These are phyloP conservation scores for Pycnomerus fuliginosus DNA, from an alignment of 2,888 invertebrate genomes.

Conservation along the genomic window DNA sequence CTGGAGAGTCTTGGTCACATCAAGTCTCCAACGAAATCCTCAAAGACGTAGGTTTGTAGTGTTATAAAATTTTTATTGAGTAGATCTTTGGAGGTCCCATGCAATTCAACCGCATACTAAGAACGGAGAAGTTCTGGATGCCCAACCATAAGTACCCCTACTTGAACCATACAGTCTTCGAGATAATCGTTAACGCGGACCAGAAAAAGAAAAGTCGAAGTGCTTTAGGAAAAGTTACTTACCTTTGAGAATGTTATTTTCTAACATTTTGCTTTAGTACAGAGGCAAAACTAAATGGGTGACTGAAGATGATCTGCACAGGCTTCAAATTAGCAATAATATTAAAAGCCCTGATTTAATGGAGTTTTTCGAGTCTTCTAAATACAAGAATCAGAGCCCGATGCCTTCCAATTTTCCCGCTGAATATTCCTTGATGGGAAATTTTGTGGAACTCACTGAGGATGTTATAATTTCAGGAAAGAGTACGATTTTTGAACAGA, in stretches of 20 bases:
- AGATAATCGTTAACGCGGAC: conserved; percentile 31
- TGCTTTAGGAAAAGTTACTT: conserved; percentile 40
- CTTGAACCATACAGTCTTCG: conserved; percentile 41
- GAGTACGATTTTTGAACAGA: conserved; percentile 34
- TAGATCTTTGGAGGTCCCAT: conserved; percentile 36
- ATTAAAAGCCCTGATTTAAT: conserved; percentile 45
- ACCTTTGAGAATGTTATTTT: conserved; percentile 4
- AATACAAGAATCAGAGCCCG: not conserved
- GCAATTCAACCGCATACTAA: conserved; percentile 30
- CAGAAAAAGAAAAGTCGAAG: conserved; percentile 41
- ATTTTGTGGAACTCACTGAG: conserved; percentile 41
- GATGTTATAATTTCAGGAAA: conserved; percentile 37
- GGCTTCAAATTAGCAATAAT: conserved; percentile 30
- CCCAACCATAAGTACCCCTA: conserved; percentile 30
- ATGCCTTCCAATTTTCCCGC: conserved; percentile 23
- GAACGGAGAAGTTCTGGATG: conserved; percentile 40
- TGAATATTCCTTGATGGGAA: conserved; percentile 32
- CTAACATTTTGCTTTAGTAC: conserved; percentile 33
- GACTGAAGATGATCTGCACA: conserved; percentile 37
- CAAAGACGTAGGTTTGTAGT: conserved; percentile 35
- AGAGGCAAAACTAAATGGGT: conserved; percentile 46
- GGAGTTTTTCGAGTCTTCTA: conserved; percentile 27
- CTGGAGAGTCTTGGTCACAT: conserved; percentile 35
- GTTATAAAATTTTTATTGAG: conserved; percentile 10
- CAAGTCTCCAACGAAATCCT: conserved; percentile 35